Evolutionary conservation across 30 jellyfish, hydroid and myxozoan species (phyloP), one percentile per base, ranked within the genome.

Genomic region (Pelagia noctiluca): DNA sequence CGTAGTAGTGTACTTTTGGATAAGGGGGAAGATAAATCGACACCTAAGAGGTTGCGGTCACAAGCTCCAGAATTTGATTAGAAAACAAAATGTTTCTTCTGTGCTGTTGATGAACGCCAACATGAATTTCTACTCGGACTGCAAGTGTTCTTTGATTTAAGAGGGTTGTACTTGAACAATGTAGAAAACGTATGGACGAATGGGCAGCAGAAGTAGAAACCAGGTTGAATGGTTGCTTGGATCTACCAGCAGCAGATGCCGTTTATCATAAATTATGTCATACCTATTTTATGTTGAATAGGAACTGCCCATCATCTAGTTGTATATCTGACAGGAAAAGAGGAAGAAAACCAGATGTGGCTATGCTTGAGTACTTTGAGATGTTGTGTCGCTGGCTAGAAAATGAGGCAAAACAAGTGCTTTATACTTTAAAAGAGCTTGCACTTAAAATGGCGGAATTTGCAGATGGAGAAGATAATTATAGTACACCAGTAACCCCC

Each of bases 311-410:
- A 42, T 42, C 57, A 42, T 42, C 57, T 42, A 42, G 57, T 42
- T 42, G 57, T 42, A 5, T 42, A 42, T 42, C 57, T 42, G 57
- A 42, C 57, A 42, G 57, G 57, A 42, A 42, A 16, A 42, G 57
- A 42, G 57, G 57, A 42, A 42, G 68, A 52, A 52, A 52, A 52
- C 68, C 12, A 52, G 68, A 52, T 3, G 68, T 52, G 68, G 68
- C 68, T 52, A 52, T 52, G 68, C 68, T 52, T 52, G 77, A 64
- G 52, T 29, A 4, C 77, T 31, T 64, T 64, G 52, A 35, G 52
- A 64, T 64, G 5, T 64, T 64, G 49, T 35, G 52, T 29, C 77
- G 10, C 49, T 70, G 83, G 83, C 68, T 70, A 28, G 83, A 70
- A 38, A 52, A 52, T 52, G 68, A 52, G 68, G 65, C 53, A 28